Conservation (phyloP, 2,888 invertebrate genomes). For the Pristionchus entomophagus region DNA sequence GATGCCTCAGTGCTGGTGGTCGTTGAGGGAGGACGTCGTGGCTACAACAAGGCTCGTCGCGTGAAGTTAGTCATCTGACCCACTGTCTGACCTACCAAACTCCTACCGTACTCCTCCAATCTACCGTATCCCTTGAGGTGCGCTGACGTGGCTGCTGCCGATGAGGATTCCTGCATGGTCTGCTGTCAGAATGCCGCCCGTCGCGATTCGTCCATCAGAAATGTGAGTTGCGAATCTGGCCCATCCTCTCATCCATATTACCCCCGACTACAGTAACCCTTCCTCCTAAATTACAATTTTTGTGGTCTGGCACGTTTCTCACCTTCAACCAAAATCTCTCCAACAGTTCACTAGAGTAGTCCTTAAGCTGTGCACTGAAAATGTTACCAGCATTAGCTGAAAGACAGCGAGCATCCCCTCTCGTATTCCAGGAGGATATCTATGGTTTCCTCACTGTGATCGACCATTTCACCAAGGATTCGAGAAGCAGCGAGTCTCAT, state of each 20-base stretch:
- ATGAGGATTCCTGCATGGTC: constrained; percentile 65
- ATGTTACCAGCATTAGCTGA: too few relatives aligned
- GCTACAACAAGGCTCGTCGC: constrained; percentile 60
- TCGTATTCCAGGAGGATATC: constrained; percentile 43
- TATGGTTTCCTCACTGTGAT: constrained; percentile 43
- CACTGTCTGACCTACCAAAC: neutral
- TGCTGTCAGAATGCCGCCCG: constrained; percentile 68
- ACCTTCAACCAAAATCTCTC: too few relatives aligned
- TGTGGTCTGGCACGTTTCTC: too few relatives aligned
- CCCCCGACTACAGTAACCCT: too few relatives aligned
- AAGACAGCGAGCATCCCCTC: neutral
- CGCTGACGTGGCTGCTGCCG: constrained; percentile 64
- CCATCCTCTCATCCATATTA: neutral
- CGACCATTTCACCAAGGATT: constrained; percentile 43
- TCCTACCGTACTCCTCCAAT: neutral
- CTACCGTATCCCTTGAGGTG: constrained; percentile 51
- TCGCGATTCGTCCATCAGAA: constrained; percentile 55
- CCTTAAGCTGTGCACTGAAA: too few relatives aligned
- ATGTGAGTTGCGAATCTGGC: constrained; percentile 50
- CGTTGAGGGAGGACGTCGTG: constrained; percentile 52
- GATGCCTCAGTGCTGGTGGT: constrained; percentile 67
- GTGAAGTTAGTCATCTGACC: constrained; percentile 53
- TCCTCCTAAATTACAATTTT: too few relatives aligned
- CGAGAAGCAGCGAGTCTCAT: neutral
- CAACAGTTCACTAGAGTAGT: too few relatives aligned